Evolutionary conservation across 2,888 invertebrate species (phyloP), one percentile per base, ranked within the genome.

Genomic region (Cryptus armator): DNA sequence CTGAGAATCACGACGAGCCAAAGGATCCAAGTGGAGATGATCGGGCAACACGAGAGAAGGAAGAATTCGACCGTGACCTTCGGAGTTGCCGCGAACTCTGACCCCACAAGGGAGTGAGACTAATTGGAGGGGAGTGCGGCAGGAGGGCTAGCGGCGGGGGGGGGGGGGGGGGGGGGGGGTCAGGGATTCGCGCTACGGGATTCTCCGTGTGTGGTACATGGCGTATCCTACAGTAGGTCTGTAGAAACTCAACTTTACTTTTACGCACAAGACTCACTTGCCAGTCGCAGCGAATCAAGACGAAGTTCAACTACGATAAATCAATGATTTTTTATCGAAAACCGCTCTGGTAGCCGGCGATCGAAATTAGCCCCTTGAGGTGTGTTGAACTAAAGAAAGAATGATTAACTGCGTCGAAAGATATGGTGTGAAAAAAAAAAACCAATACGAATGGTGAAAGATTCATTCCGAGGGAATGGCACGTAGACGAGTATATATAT

Each of bases 61-160:
- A 83, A 84, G 84, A 84, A 84, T 86, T 87, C 78, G 87, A 84
- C 86, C 86, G 75, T 87, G 86, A 87, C 84, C 86, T 81, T 79
- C 70, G 86, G 48, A 79, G 59, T 77, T 81, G 79, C 84, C 83
- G 84, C 78, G 84, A 87, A 85, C 87, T 81, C 76, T 83, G 84
- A 87, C 83, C 87, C 56, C 48, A 56, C 56, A 62, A 79, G 56
- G 80, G 79, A 46, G 74, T 32, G 66, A 24, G 66, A 80, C 79
- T 82, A 85, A 85, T 85, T 82, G 85, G 85, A 64, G 79, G 82
- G 77, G 64, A 74, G 72, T 53, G 24, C 24, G 24, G 24, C 24
- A 3, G 24, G 37, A 37, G 37, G 37, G 9, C n/a, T n/a, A n/a
- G n/a, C n/a, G n/a, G n/a, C n/a, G 37, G 37, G 1, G 37, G 9